Base-by-base conservation (phyloP, 2,888 invertebrate genomes). In the Dysmachus trigonus region DNA sequence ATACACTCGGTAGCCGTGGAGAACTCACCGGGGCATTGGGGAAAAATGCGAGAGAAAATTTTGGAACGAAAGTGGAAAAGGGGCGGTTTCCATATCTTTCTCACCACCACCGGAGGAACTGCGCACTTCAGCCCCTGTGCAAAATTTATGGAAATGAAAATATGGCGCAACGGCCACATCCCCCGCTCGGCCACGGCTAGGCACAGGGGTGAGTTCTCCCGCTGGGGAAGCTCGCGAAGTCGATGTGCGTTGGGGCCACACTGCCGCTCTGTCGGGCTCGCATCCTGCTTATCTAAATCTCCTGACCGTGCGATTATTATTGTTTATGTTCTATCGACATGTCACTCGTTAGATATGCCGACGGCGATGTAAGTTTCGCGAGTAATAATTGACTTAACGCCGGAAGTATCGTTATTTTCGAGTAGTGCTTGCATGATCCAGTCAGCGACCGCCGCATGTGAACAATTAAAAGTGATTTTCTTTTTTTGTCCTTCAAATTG, bases 261-360 rank as follows among this genome's bases (percentile, higher is more conserved):
- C 84, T 83, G 71, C 83, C 85, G 76, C 72, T 72, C 73, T n/a
- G 47, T n/a, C 71, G 73, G 85, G 30, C 76, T 87, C 83, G 35
- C 85, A 73, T 81, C 83, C 85, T 76, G 85, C 83, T 71, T 86
- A 82, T 83, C 74, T 87, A 51, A 85, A 87, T 85, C 87, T 85
- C 76, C 71, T 86, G 82, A 79, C 84, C 84, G 86, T 51, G 84
- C 84, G 86, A 83, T 72, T 86, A 72, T 84, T 79, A 86, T 86
- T 87, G 86, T 87, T 87, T 87, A 87, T 87, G 86, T 84, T 41
- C 87, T 72, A 73, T 81, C 76, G 81, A 85, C 30, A 85, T 85
- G 86, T 83, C 41, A 72, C 72, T 33, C 53, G 33, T 8, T 18
- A 53, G 22, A 10, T 71, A 47, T 51, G 13, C 85, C 85, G 85